These are phyloP conservation scores for Tricholauxania praeusta DNA, from an alignment of 2,888 invertebrate species.

Conservation along the genomic window DNA sequence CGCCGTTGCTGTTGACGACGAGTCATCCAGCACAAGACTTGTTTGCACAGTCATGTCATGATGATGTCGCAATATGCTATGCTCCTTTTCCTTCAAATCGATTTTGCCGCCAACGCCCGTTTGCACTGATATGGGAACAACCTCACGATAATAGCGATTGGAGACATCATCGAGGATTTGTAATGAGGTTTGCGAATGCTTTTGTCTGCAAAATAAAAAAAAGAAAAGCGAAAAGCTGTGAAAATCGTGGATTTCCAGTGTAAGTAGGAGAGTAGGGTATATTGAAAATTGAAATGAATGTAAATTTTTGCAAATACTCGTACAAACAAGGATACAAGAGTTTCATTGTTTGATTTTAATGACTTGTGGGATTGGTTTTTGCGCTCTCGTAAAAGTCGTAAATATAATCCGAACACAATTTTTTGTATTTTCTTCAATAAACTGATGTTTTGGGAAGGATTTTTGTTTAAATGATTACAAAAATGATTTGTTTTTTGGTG, in stretches of 20 bases:
- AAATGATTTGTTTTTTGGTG: no score
- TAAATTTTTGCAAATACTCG: no score
- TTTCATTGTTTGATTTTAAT: no score
- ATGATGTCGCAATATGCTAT: conserved; percentile 62
- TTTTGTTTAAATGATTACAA: no score
- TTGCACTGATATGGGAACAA: conserved; percentile 60
- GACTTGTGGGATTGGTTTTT: no score
- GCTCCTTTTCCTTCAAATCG: conserved; percentile 65
- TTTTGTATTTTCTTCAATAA: no score
- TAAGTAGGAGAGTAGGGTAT: not conserved
- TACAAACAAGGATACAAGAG: no score
- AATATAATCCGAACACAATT: no score
- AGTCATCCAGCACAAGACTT: conserved; percentile 55
- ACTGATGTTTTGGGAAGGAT: no score
- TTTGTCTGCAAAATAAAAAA: conserved; percentile 55
- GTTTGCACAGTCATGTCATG: conserved; percentile 64
- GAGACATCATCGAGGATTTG: conserved; percentile 67
- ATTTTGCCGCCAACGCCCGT: conserved; percentile 55
- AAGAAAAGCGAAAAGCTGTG: not conserved
- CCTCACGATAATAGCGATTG: conserved; percentile 66
- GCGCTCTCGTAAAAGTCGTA: no score
- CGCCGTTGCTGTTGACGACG: conserved; percentile 46
- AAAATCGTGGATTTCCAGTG: not conserved
- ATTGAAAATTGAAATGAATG: not conserved
- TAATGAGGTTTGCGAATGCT: conserved; percentile 66